Evolutionary conservation across 2,113 vertebrate genomes (phyloP).

Genomic region (Heloderma charlesbogerti): DNA sequence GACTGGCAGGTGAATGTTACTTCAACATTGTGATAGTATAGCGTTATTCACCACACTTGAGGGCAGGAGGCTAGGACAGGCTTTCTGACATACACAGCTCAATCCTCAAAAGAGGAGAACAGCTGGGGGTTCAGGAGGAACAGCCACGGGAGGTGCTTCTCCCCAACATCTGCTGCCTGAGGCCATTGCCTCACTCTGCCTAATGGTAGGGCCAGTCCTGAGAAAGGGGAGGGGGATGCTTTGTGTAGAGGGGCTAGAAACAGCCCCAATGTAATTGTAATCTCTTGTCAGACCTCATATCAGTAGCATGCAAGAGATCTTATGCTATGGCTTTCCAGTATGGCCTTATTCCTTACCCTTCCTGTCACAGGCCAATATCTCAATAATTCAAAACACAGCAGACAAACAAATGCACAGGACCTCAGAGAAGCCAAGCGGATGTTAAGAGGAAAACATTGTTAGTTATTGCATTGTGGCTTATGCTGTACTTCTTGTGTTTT

Average conservation of each 20-base stretch:
- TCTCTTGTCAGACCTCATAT: not conserved
- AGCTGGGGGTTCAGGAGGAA: no score
- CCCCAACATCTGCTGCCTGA: not conserved
- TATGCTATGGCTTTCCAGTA: not conserved
- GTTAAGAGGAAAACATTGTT: not conserved
- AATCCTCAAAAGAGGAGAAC: no score
- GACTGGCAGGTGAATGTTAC: no score
- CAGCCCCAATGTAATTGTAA: not conserved
- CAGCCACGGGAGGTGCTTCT: no score
- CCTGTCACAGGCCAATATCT: not conserved
- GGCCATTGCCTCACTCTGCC: not conserved
- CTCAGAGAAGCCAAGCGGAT: not conserved
- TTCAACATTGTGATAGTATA: no score
- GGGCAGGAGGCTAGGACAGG: no score
- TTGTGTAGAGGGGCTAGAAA: not conserved
- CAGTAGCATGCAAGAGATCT: not conserved
- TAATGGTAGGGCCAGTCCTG: not conserved
- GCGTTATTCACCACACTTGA: no score
- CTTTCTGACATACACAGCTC: no score
- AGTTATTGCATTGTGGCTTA: not conserved
- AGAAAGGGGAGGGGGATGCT: not conserved
- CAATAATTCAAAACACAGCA: not conserved
- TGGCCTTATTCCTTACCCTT: not conserved
- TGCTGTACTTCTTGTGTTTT: not conserved
- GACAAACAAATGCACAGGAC: not conserved